phyloP scores from a whole-genome alignment of 2,888 invertebrate genomes.

The Mermis nigrescens region DNA sequence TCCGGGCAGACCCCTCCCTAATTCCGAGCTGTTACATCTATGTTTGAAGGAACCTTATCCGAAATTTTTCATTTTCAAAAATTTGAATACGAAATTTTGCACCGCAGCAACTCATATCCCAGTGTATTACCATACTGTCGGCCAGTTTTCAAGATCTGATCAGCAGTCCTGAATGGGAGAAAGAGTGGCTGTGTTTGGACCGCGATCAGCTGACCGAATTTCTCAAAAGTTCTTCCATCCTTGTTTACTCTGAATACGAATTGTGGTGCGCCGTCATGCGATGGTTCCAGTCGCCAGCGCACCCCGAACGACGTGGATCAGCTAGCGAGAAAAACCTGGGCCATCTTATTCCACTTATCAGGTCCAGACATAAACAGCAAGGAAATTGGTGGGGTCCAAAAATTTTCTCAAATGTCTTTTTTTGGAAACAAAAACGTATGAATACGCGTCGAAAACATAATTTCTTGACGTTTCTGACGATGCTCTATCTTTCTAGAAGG shows the following conservation, averaged over 20 bases:
- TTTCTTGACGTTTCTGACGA: no score
- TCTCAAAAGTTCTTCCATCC: conserved; percentile 32
- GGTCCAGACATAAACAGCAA: conserved; percentile 6
- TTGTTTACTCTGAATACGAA: conserved; percentile 32
- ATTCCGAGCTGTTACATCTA: no score
- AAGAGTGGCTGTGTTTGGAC: conserved; percentile 30
- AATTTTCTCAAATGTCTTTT: no score
- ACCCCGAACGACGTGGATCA: conserved; percentile 27
- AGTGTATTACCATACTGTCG: conserved; percentile 18
- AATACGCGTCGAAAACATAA: no score
- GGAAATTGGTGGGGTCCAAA: no score
- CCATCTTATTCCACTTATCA: conserved; percentile 22
- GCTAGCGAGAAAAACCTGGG: conserved; percentile 21
- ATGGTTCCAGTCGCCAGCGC: conserved; percentile 31
- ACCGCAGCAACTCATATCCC: conserved; percentile 6
- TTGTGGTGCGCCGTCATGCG: conserved; percentile 33
- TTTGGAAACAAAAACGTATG: no score
- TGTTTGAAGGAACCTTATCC: no score
- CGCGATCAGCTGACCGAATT: conserved; percentile 35
- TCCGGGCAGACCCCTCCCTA: no score
- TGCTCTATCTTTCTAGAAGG: no score
- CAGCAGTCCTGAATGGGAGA: conserved; percentile 34
- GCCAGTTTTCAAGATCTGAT: conserved; percentile 31
- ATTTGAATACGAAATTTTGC: no score
- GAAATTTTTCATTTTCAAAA: no score